These are phyloP conservation scores for Crypturellus tataupa DNA, from an alignment of 2,797 vertebrate genomes.

Conservation along the genomic window DNA sequence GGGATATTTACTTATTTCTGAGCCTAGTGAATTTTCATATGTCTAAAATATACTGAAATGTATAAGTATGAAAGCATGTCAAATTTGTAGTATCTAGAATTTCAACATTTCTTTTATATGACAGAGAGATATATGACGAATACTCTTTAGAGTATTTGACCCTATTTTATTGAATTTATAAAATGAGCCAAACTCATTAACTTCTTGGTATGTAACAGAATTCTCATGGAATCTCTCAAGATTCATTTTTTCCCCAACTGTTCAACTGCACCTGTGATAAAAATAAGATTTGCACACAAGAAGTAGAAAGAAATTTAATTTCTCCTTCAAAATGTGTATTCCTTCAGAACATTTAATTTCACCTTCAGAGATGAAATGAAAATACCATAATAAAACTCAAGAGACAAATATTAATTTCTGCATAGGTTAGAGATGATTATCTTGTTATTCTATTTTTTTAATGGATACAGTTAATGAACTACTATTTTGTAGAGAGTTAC, in stretches of 20 bases:
- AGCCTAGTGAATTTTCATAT: neutral
- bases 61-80: conserved; percentile 1
- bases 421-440: fast-evolving
- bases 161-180: neutral
- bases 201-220: neutral
- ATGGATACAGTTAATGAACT: neutral
- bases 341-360: neutral
- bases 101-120: neutral
- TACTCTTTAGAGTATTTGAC: neutral
- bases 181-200: neutral
- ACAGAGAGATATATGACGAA: no score
- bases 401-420: neutral
- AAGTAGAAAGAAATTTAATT: neutral
- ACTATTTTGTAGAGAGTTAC: neutral
- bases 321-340: neutral
- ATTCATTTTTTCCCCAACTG: neutral
- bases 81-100: neutral
- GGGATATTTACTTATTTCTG: neutral
- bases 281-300: neutral
- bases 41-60: neutral
- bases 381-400: neutral
- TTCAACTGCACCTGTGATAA: neutral
- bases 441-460: neutral
- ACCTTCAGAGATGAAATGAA: neutral
- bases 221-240: neutral